These are phyloP conservation scores for Lysiphlebus fabarum DNA, from an alignment of 1,140 invertebrate genomes.

Conservation along the genomic window DNA sequence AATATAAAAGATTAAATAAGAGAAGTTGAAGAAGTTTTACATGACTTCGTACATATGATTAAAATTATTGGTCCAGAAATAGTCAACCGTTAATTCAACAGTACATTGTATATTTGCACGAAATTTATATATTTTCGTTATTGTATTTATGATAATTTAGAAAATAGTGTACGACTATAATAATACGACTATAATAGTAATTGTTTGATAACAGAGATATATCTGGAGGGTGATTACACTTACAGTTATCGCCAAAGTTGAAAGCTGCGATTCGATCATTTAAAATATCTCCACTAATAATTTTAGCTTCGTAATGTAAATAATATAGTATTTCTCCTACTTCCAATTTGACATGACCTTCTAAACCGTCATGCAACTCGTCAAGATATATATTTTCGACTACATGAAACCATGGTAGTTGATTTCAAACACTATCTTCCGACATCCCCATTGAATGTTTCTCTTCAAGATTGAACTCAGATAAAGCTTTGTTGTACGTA, in stretches of 20 bases:
- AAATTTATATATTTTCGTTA: no score
- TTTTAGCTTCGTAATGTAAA: background rate
- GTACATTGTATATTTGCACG: no score
- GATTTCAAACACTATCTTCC: conserved; percentile 4
- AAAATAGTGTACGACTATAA: no score
- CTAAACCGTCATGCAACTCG: conserved; percentile 18
- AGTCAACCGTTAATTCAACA: no score
- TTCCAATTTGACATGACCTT: conserved; percentile 7
- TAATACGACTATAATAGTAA: no score
- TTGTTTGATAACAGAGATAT: background rate
- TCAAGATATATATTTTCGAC: conserved; percentile 16
- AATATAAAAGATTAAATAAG: no score
- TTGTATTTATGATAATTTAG: no score
- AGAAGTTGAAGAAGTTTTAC: no score
- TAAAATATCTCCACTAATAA: background rate
- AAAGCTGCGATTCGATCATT: conserved; percentile 6
- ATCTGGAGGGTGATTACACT: background rate
- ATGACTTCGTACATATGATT: no score
- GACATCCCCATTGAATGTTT: background rate
- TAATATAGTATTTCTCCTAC: background rate
- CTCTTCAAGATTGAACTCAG: background rate
- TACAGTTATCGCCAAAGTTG: background rate
- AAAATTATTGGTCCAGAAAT: no score
- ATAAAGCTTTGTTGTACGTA: background rate
- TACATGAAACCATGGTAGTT: conserved; percentile 14